A percentile compares a stretch with the other conserved stretches of the same genome.
phyloP scores from a whole-genome alignment of 2,113 vertebrate species.

The Mionectes macconnelli region DNA sequence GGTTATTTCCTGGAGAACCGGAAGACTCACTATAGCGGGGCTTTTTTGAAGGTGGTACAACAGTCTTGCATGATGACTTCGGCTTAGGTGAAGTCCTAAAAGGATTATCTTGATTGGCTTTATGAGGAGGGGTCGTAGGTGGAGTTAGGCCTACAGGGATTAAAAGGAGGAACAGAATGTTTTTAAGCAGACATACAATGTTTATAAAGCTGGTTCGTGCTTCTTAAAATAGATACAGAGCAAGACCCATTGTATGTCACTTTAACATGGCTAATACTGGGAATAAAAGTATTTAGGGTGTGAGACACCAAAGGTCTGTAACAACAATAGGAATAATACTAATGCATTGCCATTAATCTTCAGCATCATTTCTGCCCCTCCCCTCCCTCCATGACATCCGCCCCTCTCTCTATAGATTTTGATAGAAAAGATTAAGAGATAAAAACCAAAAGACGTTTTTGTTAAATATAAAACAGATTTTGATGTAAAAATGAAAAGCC shows the following conservation, averaged over 20 bases:
- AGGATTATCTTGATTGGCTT: constrained; percentile 98
- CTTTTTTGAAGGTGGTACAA: constrained; percentile 88
- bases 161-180: constrained; percentile 37
- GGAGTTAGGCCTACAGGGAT: constrained; percentile 92
- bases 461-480: constrained; percentile 9
- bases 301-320: not conserved
- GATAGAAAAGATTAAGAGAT: constrained; percentile 41
- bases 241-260: not conserved
- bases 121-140: constrained; percentile 99
- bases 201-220: not conserved
- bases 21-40: constrained; percentile 87
- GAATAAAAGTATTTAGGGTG: not conserved
- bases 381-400: not conserved
- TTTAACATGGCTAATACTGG: not conserved
- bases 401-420: not conserved
- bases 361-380: not conserved
- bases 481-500: not conserved
- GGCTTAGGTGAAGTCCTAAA: constrained; percentile 95
- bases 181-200: constrained; percentile 3
- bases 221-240: constrained; percentile 38
- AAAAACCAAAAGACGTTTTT: not conserved
- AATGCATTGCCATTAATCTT: not conserved
- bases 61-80: constrained; percentile 94
- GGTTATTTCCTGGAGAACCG: constrained; percentile 80
- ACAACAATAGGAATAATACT: not conserved